Evolutionary conservation across 2,113 vertebrate species (phyloP).

Genomic region (Pterocles orientalis): DNA sequence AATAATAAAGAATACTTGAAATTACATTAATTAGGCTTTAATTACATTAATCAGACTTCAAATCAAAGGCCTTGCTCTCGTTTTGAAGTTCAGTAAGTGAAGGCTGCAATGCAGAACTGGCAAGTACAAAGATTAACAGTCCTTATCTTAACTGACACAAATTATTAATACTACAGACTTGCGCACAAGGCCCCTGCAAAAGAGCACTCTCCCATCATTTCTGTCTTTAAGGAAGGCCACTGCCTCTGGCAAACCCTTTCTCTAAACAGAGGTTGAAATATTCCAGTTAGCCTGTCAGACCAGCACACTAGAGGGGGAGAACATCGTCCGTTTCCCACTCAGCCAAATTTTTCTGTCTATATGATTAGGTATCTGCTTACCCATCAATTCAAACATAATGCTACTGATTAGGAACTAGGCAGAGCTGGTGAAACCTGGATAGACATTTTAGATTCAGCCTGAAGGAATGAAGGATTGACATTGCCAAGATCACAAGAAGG

Average conservation of each 20-base stretch:
- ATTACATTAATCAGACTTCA: background rate
- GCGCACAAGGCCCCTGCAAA: background rate
- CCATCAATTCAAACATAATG: rapidly evolving
- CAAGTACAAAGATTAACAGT: background rate
- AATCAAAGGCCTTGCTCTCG: background rate
- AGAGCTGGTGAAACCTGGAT: background rate
- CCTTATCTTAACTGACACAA: conserved; percentile 2
- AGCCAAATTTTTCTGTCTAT: background rate
- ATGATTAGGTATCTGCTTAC: background rate
- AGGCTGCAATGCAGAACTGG: background rate
- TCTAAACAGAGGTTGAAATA: background rate
- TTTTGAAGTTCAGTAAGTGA: background rate
- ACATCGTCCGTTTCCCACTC: background rate
- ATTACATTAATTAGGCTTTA: background rate
- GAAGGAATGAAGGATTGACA: background rate
- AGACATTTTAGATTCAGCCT: background rate
- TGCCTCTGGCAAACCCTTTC: background rate
- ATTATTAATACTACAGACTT: background rate
- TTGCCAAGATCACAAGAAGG: background rate
- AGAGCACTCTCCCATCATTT: background rate
- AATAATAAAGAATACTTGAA: background rate
- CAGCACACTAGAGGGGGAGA: background rate
- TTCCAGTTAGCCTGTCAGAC: background rate
- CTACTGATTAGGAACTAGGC: background rate
- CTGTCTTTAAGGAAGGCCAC: background rate